Conservation (phyloP, 2,888 invertebrate genomes). For the Schrankia costaestrigalis region DNA sequence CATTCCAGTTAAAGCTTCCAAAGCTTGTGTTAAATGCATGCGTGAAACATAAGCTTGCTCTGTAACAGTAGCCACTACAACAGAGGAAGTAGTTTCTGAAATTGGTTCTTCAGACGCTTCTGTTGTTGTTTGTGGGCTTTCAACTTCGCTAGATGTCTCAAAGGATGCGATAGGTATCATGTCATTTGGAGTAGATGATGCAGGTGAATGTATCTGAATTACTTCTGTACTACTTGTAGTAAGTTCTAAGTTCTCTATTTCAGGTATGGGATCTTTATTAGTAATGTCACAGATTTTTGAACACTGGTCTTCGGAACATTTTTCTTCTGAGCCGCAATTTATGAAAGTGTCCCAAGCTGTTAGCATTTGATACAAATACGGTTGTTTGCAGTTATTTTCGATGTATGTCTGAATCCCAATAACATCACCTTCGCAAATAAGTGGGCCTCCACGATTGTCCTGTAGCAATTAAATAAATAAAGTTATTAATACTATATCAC, state of each 20-base stretch:
- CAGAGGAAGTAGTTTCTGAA: not conserved
- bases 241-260: too few species aligned
- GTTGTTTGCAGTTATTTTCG: slow-evolving; percentile 55
- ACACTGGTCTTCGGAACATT: slow-evolving; percentile 51
- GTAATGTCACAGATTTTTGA: slow-evolving; percentile 45
- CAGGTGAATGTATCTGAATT: slow-evolving; percentile 4
- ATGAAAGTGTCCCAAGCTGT: slow-evolving; percentile 58
- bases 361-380: slow-evolving; percentile 61
- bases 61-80: slow-evolving; percentile 2
- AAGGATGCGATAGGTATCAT: too few species aligned
- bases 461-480: slow-evolving; percentile 24
- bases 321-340: slow-evolving; percentile 52
- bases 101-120: too few species aligned
- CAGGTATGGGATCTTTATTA: slow-evolving; percentile 52
- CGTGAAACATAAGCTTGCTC: too few species aligned
- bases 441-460: slow-evolving; percentile 69
- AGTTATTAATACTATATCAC: too few species aligned
- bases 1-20: too few species aligned
- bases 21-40: too few species aligned
- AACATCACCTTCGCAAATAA: slow-evolving; percentile 58
- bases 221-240: too few species aligned
- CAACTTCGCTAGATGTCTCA: too few species aligned
- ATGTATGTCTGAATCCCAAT: slow-evolving; percentile 65
- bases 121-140: too few species aligned
- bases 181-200: slow-evolving; percentile 9